Base-by-base conservation (phyloP, 2,888 invertebrate genomes). In the Stratiomys singularior region DNA sequence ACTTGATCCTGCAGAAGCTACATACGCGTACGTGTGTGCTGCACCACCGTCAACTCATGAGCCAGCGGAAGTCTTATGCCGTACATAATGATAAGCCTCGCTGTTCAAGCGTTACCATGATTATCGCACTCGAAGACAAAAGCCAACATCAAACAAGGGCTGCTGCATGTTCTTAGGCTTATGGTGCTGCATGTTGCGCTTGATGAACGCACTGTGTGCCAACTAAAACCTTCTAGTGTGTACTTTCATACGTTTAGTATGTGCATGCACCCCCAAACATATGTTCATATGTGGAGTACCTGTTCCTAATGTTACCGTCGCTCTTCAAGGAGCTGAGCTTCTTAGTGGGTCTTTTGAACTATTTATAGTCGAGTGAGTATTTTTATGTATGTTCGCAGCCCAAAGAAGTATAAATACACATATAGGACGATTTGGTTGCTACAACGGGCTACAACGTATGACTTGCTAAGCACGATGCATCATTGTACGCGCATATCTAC, bases 61-160 rank as follows among this genome's bases (percentile, higher is more conserved):
- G 21, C n/a, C 28, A 66, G 44, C 66, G 66, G 66, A 66, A 66
- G 66, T 66, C 66, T 66, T 66, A 23, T 66, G 66, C 66, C 66
- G 37, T 44, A 30, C 66, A 66, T 66, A 66, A 66, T 66, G 66
- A 66, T 66, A 66, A 66, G 66, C 66, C 66, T 44, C 18, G 21
- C 18, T 9, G 23, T 25, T 15, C 11, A 11, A 66, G 66, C 37
- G 37, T 1, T n/a, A 4, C 18, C 18, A 30, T 18, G 66, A 66
- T 66, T 66, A 66, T 66, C 66, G 66, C 64, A 15, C 18, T 66
- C 44, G 27, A 5, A 13, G 21, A n/a, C 44, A 30, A 30, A 11
- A 64, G 15, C 28, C 52, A 18, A 13, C n/a, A 18, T 52, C 52
- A n/a, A 52, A 52, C 15, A 52, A 52, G 52, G 52, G 15, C 52